Evolutionary conservation across 1,140 invertebrate species (phyloP), one percentile per base, ranked within the genome.

Genomic region (Bombus affinis): DNA sequence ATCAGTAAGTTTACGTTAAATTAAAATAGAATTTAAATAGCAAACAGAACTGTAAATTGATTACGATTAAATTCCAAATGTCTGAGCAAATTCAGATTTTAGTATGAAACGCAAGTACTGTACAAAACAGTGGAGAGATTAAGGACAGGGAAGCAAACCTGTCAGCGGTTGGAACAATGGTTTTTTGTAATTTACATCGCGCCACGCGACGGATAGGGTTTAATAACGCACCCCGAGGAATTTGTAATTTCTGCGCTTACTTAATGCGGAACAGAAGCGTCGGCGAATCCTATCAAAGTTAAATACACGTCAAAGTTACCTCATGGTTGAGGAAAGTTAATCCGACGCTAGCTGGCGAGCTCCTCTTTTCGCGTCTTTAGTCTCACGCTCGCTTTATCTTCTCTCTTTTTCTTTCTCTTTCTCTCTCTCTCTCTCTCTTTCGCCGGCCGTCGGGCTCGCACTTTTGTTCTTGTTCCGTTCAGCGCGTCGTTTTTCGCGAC

Each of bases 241-340:
- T 83, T 83, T 65, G 42, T 68, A 75, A 86, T 81, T 81, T 57
- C 70, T 32, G 12, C 39, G 59, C 59, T 75, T 44, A 13, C 18
- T 65, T 76, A 66, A 75, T 32, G 35, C 44, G 25, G 59, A 35
- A 65, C 71, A n/a, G 53, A n/a, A n/a, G 25, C 44, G 28, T n/a
- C 59, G 73, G 57, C 83, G 6, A 89, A 80, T 89, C 75, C 86
- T 71, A 88, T 90, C 80, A 90, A 91, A 91, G 83, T 90, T 91
- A 90, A 91, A 85, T 82, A 86, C 88, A 86, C 86, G 86, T 84
- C 88, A 76, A 70, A 88, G 78, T 47, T 66, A 71, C 32, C 68
- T 72, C 59, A 65, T 83, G 57, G 66, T 57, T 62, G 42, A 37
- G 44, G 53, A 68, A 81, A 90, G 71, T 81, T 89, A 71, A 88